Conservation (phyloP, 2,888 invertebrate species). For the Heliconius cydno region DNA sequence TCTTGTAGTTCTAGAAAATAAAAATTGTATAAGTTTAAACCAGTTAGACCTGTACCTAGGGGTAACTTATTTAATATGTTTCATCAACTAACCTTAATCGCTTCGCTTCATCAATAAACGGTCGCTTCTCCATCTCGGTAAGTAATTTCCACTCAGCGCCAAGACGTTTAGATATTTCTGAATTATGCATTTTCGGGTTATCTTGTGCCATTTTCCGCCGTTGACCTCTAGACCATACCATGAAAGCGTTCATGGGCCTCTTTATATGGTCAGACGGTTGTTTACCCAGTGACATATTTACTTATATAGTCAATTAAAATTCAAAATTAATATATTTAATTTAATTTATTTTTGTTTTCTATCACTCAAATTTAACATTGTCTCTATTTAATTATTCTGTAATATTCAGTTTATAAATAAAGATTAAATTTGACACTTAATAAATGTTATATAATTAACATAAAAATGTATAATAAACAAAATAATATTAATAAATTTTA, state of each 20-base stretch:
- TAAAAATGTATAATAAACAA: background rate
- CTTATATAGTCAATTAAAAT: slow-evolving; percentile 13
- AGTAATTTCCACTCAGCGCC: slow-evolving; percentile 95
- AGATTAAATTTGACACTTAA: slow-evolving; percentile 1
- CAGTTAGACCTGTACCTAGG: background rate
- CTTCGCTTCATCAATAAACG: slow-evolving; percentile 96
- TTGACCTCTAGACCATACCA: slow-evolving; percentile 96
- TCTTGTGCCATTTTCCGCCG: slow-evolving; percentile 96
- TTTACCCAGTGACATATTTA: slow-evolving; percentile 74
- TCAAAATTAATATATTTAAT: slow-evolving; percentile 11
- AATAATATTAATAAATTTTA: slow-evolving; percentile 13
- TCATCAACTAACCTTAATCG: slow-evolving; percentile 87
- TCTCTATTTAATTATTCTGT: background rate
- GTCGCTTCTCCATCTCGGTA: slow-evolving; percentile 92
- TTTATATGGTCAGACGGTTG: slow-evolving; percentile 91
- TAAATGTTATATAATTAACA: slow-evolving; percentile 7
- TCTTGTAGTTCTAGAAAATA: background rate
- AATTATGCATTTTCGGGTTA: slow-evolving; percentile 97
- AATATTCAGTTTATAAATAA: slow-evolving; percentile 5
- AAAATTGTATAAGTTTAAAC: slow-evolving; percentile 11
- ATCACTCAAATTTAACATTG: slow-evolving; percentile 25
- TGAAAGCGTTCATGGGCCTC: slow-evolving; percentile 97
- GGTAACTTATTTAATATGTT: background rate
- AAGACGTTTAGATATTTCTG: slow-evolving; percentile 93
- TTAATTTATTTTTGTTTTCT: slow-evolving; percentile 7